Evolutionary conservation across 2,113 vertebrate genomes (phyloP).

Genomic region (Podiceps cristatus): DNA sequence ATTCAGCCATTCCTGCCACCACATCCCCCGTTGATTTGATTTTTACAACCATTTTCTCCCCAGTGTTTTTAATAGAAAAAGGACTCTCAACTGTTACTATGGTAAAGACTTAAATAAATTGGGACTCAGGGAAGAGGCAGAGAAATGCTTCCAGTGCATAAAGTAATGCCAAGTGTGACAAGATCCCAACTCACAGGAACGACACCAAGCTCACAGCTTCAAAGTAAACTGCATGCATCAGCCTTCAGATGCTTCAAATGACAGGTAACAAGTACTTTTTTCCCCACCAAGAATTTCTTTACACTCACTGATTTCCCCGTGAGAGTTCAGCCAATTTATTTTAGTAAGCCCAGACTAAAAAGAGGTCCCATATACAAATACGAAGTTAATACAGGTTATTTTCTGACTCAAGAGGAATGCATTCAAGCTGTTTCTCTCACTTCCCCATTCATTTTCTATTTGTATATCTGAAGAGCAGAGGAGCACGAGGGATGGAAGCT

Average conservation of each 20-base stretch:
- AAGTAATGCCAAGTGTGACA: neutral
- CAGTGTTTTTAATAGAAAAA: neutral
- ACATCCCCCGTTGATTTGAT: neutral
- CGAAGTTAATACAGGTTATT: rapidly evolving
- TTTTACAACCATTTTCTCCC: neutral
- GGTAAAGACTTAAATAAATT: neutral
- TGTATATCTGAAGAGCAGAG: neutral
- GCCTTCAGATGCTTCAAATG: neutral
- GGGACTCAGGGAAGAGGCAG: neutral
- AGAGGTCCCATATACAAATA: no score
- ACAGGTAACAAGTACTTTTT: neutral
- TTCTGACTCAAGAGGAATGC: neutral
- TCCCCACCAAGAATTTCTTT: neutral
- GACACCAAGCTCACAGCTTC: neutral
- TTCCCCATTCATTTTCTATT: neutral
- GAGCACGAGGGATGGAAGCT: neutral
- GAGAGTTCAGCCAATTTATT: neutral
- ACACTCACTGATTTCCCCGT: rapidly evolving
- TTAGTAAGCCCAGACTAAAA: no score
- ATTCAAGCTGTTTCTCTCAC: neutral
- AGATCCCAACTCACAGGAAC: neutral
- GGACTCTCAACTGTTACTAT: neutral
- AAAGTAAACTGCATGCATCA: neutral
- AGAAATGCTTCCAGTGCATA: neutral
- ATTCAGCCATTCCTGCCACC: neutral